These are phyloP conservation scores for Dioctria linearis DNA, from an alignment of 2,888 invertebrate species.

Conservation along the genomic window DNA sequence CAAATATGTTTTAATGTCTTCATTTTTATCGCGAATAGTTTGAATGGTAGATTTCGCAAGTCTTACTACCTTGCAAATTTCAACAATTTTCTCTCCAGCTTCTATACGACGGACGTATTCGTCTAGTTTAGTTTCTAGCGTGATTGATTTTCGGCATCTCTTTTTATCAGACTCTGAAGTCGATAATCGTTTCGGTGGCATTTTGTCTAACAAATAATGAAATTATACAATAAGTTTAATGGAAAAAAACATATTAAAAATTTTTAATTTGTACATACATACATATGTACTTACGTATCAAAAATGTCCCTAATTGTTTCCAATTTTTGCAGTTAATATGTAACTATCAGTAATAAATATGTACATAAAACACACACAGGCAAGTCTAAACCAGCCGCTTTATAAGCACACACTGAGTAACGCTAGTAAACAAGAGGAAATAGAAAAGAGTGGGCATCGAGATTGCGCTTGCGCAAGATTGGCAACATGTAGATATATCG, in stretches of 20 bases:
- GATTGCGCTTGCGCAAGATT: constrained; percentile 42
- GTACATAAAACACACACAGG: constrained; percentile 61
- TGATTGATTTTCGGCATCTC: constrained; percentile 45
- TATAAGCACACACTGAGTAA: constrained; percentile 57
- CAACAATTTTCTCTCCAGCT: constrained; percentile 60
- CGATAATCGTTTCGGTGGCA: constrained; percentile 55
- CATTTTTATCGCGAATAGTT: constrained; percentile 60
- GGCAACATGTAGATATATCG: constrained; percentile 52
- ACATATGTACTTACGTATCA: constrained; percentile 58
- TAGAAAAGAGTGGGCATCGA: constrained; percentile 19
- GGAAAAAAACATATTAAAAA: no score
- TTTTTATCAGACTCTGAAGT: constrained; percentile 57
- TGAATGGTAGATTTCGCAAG: constrained; percentile 59
- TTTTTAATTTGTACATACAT: no score
- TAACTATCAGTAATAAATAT: constrained; percentile 61
- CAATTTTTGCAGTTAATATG: constrained; percentile 61
- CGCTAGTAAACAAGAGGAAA: constrained; percentile 48
- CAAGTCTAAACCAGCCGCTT: constrained; percentile 57
- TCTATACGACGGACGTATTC: no score
- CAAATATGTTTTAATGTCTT: constrained; percentile 58
- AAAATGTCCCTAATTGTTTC: constrained; percentile 61
- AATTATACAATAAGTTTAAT: no score
- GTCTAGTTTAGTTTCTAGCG: constrained; percentile 59
- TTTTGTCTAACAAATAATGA: constrained; percentile 49
- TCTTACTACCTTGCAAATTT: constrained; percentile 59